Percentiles rank a stretch among this genome's conserved stretches.
These are phyloP conservation scores for Illadopsis cleaveri DNA, from an alignment of 2,113 vertebrate genomes.

Conservation along the genomic window DNA sequence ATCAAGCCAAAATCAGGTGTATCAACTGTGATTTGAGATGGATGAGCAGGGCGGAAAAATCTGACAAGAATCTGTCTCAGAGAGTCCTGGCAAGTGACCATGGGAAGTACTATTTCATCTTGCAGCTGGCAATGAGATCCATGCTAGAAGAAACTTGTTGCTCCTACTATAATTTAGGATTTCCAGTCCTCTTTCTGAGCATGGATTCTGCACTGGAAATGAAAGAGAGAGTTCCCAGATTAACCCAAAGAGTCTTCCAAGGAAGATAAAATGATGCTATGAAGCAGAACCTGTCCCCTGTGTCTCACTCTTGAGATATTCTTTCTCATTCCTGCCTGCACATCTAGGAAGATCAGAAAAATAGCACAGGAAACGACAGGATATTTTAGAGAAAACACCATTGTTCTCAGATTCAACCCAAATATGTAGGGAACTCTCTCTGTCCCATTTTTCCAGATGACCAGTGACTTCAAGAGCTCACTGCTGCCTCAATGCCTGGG, in stretches of 20 bases:
- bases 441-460: not conserved
- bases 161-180: not conserved
- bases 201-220: not conserved
- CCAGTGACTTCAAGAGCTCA: not conserved
- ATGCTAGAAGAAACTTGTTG: not conserved
- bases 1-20: not conserved
- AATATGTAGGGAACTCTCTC: not conserved
- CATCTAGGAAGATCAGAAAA: not conserved
- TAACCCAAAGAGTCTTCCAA: not conserved
- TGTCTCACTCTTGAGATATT: not conserved
- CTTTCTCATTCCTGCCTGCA: not conserved
- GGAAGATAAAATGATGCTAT: not conserved
- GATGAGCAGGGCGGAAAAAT: not conserved
- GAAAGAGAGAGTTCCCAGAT: not conserved
- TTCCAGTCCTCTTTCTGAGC: not conserved
- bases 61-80: not conserved
- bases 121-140: not conserved
- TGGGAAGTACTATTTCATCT: not conserved
- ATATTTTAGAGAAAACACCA: not conserved
- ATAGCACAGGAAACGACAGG: not conserved
- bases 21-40: not conserved
- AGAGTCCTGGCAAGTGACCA: not conserved
- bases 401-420: not conserved
- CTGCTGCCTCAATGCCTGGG: not conserved
- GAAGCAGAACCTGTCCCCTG: accelerated